A percentile compares a stretch with the other conserved stretches of the same genome.
Conservation (phyloP, 1,140 invertebrate species). For the Helicoverpa zea region DNA sequence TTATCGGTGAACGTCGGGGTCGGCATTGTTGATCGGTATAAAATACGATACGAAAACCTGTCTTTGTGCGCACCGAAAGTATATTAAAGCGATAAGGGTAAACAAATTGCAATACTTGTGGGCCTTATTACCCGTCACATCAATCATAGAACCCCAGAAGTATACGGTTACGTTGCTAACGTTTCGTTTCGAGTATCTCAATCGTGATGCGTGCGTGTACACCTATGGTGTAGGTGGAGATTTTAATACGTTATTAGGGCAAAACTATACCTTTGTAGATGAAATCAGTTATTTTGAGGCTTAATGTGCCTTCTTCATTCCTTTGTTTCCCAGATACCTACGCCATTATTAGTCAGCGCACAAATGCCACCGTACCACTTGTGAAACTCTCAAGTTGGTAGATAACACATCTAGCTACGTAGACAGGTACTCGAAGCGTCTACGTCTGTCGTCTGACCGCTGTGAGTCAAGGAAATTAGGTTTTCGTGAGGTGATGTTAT, state of each 20-base stretch:
- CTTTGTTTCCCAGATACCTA: neutral
- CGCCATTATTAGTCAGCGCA: neutral
- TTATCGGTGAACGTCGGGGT: conserved; percentile 71
- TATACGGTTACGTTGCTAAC: conserved; percentile 66
- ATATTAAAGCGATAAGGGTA: conserved; percentile 81
- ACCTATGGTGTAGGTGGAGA: neutral
- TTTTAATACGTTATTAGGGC: conserved; percentile 20
- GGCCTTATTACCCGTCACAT: conserved; percentile 84
- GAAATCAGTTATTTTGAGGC: neutral
- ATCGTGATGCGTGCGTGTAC: conserved; percentile 37
- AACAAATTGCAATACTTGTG: conserved; percentile 85
- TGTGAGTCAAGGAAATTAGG: conserved; percentile 35
- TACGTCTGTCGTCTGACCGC: conserved; percentile 32
- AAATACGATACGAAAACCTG: conserved; percentile 73
- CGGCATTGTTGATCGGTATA: conserved; percentile 76
- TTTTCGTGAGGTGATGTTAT: conserved; percentile 25
- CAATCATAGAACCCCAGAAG: conserved; percentile 81
- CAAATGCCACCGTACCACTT: neutral
- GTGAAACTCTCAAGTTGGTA: conserved; percentile 4
- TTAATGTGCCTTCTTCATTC: neutral
- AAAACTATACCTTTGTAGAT: neutral
- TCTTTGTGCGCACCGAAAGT: conserved; percentile 64
- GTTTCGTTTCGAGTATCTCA: conserved; percentile 60
- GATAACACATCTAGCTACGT: neutral
- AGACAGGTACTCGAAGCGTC: neutral